A percentile compares a stretch with the other conserved stretches of the same genome.
phyloP scores from a whole-genome alignment of 2,888 invertebrate species.

The Troides oblongomaculatus region DNA sequence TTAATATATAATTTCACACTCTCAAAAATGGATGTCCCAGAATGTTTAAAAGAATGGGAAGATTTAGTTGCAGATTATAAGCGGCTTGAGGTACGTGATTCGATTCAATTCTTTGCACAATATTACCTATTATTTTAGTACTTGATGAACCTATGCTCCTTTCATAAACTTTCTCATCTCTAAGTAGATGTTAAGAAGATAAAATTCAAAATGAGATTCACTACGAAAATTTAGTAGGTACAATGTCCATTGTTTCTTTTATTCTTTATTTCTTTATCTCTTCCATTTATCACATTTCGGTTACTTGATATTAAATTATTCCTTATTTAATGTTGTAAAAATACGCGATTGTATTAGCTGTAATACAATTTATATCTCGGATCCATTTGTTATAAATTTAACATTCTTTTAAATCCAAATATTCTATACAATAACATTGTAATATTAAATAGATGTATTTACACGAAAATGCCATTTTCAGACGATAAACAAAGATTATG shows the following conservation, averaged over 20 bases:
- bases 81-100: slow-evolving; percentile 85
- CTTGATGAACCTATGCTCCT: slow-evolving; percentile 14
- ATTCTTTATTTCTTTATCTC: not conserved
- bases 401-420: slow-evolving; percentile 1
- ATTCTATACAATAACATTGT: not conserved
- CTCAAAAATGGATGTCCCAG: slow-evolving; percentile 79
- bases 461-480: slow-evolving; percentile 48
- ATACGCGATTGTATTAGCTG: not conserved
- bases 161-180: slow-evolving; percentile 6
- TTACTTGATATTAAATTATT: slow-evolving; percentile 2
- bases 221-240: not conserved
- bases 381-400: not conserved
- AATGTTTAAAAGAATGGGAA: slow-evolving; percentile 87
- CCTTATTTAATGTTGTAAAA: not conserved
- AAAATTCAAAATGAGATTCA: not conserved
- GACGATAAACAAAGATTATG: slow-evolving; percentile 90
- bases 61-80: slow-evolving; percentile 89
- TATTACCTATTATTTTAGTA: slow-evolving; percentile 29
- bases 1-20: slow-evolving; percentile 6
- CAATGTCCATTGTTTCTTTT: not conserved
- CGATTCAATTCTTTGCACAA: slow-evolving; percentile 21
- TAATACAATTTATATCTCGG: not conserved
- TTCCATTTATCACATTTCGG: slow-evolving; percentile 2
- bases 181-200: not conserved
- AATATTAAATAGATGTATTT: not conserved